phyloP scores from a whole-genome alignment of 1,140 invertebrate genomes.

The Sycophaga agraensis region DNA sequence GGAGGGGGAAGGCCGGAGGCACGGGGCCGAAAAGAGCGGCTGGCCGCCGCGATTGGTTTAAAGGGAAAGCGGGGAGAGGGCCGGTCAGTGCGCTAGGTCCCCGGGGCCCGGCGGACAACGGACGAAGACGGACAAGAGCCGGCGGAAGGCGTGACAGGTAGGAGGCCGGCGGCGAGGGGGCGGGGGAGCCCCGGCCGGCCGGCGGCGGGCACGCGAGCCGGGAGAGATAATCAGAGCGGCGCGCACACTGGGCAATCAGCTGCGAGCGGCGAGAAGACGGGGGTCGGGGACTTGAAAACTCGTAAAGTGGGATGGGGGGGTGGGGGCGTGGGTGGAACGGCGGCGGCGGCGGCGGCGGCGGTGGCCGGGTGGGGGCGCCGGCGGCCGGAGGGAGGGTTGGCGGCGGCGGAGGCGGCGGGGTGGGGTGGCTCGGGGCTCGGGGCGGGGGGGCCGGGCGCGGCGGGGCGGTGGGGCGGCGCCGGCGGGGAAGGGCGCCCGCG shows the following conservation, averaged over 20 bases:
- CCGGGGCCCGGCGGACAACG: background rate
- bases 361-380: background rate
- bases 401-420: too few relatives aligned
- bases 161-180: background rate
- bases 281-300: slow-evolving; percentile 31
- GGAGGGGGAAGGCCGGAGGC: too few relatives aligned
- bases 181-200: background rate
- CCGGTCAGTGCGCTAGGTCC: too few relatives aligned
- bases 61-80: too few relatives aligned
- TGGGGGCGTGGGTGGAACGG: slow-evolving; percentile 55
- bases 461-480: background rate
- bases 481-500: slow-evolving; percentile 29
- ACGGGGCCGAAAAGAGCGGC: too few relatives aligned
- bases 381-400: background rate
- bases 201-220: background rate
- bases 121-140: slow-evolving; percentile 12
- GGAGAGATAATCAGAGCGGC: slow-evolving; percentile 7
- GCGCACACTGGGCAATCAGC: slow-evolving; percentile 21
- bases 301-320: slow-evolving; percentile 47
- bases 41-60: too few relatives aligned
- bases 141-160: slow-evolving; percentile 4
- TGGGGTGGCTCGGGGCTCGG: slow-evolving; percentile 25
- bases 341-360: slow-evolving; percentile 30
- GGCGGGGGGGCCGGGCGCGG: background rate
- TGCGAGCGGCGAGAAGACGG: slow-evolving; percentile 24